These are phyloP conservation scores for Popillia japonica DNA, from an alignment of 1,140 invertebrate genomes.

Conservation along the genomic window DNA sequence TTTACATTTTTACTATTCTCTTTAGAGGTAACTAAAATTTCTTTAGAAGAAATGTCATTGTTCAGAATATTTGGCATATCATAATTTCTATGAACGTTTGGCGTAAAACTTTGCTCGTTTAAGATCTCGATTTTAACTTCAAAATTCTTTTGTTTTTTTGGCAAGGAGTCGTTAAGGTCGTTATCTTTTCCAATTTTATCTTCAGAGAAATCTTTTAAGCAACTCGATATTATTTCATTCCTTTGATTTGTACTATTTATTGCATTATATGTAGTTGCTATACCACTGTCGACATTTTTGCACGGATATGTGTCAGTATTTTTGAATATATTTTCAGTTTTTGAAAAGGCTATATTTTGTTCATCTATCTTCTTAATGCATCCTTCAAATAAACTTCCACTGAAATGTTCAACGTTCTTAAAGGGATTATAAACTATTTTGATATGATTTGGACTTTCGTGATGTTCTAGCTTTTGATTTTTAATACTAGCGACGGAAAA, in stretches of 20 bases:
- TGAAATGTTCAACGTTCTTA: background rate
- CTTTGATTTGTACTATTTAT: conserved; percentile 46
- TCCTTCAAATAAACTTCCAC: background rate
- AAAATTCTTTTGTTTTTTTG: conserved; percentile 23
- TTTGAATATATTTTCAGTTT: background rate
- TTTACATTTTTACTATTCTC: conserved; percentile 21
- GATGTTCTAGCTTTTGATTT: conserved; percentile 2
- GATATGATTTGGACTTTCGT: conserved; percentile 17
- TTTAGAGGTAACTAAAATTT: conserved; percentile 26
- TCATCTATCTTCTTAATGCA: background rate
- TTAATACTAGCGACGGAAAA: conserved; percentile 5
- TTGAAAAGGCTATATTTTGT: background rate
- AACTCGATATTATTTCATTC: conserved; percentile 46
- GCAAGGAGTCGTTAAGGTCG: too few relatives aligned
- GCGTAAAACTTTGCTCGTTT: conserved; percentile 22
- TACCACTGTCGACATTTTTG: conserved; percentile 24
- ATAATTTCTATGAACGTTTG: background rate
- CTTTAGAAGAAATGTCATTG: conserved; percentile 23
- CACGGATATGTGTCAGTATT: conserved; percentile 3
- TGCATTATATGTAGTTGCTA: conserved; percentile 45
- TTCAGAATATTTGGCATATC: conserved; percentile 4
- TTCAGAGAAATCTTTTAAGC: too few relatives aligned
- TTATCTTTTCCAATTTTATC: background rate
- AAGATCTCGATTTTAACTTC: conserved; percentile 33
- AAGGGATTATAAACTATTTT: background rate